Evolutionary conservation across 2,113 vertebrate species (phyloP).

Genomic region (Monopterus albus): DNA sequence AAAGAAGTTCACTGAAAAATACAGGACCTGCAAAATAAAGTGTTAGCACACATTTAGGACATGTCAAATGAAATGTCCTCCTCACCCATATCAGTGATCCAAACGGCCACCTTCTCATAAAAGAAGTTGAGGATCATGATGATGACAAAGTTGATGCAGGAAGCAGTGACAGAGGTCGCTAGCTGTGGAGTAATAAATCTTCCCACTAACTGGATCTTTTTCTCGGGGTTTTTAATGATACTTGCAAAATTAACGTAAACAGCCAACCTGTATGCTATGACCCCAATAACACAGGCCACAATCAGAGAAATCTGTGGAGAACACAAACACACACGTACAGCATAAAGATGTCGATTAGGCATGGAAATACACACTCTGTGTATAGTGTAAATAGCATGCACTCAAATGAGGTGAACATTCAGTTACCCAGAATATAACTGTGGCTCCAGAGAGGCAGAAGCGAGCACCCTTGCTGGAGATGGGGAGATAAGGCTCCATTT

Average conservation of each 20-base stretch:
- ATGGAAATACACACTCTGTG: not conserved
- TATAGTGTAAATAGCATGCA: not conserved
- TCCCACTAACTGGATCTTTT: conserved; percentile 86
- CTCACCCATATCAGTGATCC: conserved; percentile 98
- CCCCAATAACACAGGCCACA: conserved; percentile 91
- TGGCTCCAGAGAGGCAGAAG: conserved; percentile 89
- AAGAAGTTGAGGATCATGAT: conserved; percentile 98
- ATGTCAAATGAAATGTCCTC: too few relatives aligned
- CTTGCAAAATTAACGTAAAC: conserved; percentile 94
- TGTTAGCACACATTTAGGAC: too few relatives aligned
- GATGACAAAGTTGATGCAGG: conserved; percentile 95
- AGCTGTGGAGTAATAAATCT: conserved; percentile 92
- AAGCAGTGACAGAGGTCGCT: conserved; percentile 93
- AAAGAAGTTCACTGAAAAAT: too few relatives aligned
- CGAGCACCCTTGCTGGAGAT: conserved; percentile 87
- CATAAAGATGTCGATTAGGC: not conserved
- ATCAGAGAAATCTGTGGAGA: conserved; percentile 88
- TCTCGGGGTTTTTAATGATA: conserved; percentile 88
- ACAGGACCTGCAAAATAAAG: too few relatives aligned
- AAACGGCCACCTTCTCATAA: conserved; percentile 93
- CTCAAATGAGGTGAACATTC: not conserved
- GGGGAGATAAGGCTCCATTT: conserved; percentile 94
- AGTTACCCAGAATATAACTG: conserved; percentile 93
- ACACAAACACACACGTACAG: not conserved
- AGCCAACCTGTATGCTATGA: conserved; percentile 93